Evolutionary conservation across 2,113 vertebrate species (phyloP).

Genomic region (Phaethornis superciliosus): DNA sequence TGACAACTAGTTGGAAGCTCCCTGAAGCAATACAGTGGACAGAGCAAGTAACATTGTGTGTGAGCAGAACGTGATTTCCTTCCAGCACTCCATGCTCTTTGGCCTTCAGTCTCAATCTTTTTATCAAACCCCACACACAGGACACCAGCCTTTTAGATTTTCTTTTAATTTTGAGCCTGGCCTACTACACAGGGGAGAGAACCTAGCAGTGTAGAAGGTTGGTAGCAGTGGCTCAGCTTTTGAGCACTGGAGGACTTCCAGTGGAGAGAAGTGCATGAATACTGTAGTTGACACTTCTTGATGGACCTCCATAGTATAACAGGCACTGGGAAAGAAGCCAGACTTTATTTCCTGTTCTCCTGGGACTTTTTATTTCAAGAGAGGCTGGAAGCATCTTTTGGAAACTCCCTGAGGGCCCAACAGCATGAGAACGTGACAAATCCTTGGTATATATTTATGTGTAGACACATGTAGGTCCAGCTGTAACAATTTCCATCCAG

Average conservation of each 20-base stretch:
- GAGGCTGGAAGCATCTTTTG: not conserved
- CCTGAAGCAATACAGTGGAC: not conserved
- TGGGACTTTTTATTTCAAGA: not conserved
- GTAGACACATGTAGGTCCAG: not conserved
- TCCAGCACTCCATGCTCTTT: not conserved
- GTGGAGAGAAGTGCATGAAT: not conserved
- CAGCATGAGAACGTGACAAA: not conserved
- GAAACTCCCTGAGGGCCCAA: conserved; percentile 20
- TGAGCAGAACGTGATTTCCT: not conserved
- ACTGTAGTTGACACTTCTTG: not conserved
- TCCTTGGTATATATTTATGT: not conserved
- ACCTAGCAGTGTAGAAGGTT: not conserved
- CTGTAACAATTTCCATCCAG: not conserved
- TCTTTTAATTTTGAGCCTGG: not conserved
- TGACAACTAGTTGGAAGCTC: not conserved
- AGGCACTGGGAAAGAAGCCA: not conserved
- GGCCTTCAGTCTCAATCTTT: not conserved
- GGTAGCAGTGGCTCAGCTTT: not conserved
- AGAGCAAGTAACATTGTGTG: accelerated
- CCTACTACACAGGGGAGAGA: not conserved
- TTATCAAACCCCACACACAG: not conserved
- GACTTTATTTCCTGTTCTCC: not conserved
- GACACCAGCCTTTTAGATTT: not conserved
- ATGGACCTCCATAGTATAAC: not conserved
- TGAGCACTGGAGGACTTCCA: not conserved